Evolutionary conservation across 2,113 vertebrate species (phyloP).

Genomic region (Pristiophorus japonicus): DNA sequence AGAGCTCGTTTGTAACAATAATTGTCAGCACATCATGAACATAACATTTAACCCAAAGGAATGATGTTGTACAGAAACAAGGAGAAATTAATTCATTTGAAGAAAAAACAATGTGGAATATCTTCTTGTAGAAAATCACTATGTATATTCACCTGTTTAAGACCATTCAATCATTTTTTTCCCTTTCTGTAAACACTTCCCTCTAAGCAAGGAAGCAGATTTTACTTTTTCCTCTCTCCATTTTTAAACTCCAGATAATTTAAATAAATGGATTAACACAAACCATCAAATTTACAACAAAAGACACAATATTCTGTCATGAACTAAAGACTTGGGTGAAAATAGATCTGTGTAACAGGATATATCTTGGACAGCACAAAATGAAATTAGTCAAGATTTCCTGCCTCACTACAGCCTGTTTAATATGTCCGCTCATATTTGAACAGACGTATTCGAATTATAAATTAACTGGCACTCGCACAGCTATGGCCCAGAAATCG

Average conservation of each 20-base stretch:
- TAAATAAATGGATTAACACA: no score
- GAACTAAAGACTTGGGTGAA: no score
- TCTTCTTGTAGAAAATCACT: not conserved
- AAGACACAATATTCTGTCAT: no score
- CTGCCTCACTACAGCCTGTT: no score
- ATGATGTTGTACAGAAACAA: not conserved
- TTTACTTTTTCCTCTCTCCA: not conserved
- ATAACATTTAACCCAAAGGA: not conserved
- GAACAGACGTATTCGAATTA: no score
- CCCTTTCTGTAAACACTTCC: not conserved
- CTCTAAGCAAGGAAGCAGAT: not conserved
- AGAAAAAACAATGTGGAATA: not conserved
- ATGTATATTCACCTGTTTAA: not conserved
- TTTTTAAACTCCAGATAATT: not conserved
- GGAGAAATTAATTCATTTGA: not conserved
- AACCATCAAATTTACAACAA: no score
- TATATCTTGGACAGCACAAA: no score
- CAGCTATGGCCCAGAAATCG: no score
- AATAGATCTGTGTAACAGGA: no score
- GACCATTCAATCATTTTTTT: not conserved
- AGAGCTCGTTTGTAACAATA: not conserved
- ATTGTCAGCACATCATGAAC: not conserved
- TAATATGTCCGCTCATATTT: no score
- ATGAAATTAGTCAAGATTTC: no score
- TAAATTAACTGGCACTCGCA: no score